Conservation (phyloP, 2,888 invertebrate species). For the Coecobrya sp. region DNA sequence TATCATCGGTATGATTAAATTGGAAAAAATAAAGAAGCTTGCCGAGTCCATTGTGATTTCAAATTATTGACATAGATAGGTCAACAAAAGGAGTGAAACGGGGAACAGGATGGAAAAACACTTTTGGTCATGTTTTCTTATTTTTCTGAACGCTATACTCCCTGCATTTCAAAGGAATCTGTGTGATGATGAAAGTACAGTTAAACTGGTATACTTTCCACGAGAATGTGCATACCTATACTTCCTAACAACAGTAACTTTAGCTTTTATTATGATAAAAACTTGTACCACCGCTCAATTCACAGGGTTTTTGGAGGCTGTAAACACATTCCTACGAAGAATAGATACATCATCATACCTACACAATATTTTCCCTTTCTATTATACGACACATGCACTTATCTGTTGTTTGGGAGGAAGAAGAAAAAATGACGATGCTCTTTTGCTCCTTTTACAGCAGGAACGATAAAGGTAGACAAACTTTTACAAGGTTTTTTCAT, state of each 20-base stretch:
- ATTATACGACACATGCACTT: slow-evolving; percentile 25
- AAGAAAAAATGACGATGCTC: slow-evolving; percentile 67
- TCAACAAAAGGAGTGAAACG: slow-evolving; percentile 56
- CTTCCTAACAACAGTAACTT: slow-evolving; percentile 9
- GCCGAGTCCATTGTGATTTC: slow-evolving; percentile 14
- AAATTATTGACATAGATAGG: slow-evolving; percentile 72
- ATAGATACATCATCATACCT: background rate
- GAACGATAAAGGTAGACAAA: slow-evolving; percentile 81
- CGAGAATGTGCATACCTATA: background rate
- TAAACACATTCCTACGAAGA: slow-evolving; percentile 38
- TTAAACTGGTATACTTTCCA: background rate
- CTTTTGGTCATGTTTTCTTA: slow-evolving; percentile 25
- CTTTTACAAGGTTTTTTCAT: slow-evolving; percentile 79
- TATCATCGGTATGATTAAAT: slow-evolving; percentile 49
- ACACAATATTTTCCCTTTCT: slow-evolving; percentile 35
- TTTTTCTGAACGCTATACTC: background rate
- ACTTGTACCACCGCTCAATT: background rate
- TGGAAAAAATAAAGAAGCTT: slow-evolving; percentile 31
- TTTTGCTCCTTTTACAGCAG: slow-evolving; percentile 61
- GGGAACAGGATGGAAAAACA: slow-evolving; percentile 7
- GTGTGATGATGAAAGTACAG: slow-evolving; percentile 19
- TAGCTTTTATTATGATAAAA: slow-evolving; percentile 38
- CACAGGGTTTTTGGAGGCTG: slow-evolving; percentile 24
- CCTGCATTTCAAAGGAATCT: background rate
- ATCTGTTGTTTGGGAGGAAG: slow-evolving; percentile 43